Evolutionary conservation across 1,140 invertebrate species (phyloP).

Genomic region (Ditylenchus dipsaci): DNA sequence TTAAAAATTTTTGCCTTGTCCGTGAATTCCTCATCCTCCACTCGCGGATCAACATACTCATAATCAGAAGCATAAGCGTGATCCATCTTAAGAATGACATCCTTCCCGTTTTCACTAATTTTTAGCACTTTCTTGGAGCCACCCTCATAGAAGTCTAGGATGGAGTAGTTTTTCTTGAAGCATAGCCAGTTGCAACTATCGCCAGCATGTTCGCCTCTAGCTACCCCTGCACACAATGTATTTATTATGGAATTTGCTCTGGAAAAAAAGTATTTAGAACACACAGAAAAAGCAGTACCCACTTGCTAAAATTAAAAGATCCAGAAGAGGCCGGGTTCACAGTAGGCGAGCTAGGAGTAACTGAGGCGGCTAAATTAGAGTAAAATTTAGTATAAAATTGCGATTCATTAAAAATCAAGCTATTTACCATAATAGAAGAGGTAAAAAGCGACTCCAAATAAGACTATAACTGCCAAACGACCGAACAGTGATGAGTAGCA

Average conservation of each 20-base stretch:
- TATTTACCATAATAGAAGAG: slow-evolving; percentile 16
- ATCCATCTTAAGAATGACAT: slow-evolving; percentile 43
- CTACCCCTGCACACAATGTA: slow-evolving; percentile 40
- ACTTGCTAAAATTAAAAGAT: slow-evolving; percentile 20
- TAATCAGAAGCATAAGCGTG: slow-evolving; percentile 30
- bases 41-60: slow-evolving; percentile 33
- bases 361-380: not conserved
- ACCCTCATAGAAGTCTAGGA: slow-evolving; percentile 51
- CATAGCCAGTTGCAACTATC: slow-evolving; percentile 48
- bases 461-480: not conserved
- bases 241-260: slow-evolving; percentile 45
- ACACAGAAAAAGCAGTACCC: slow-evolving; percentile 15
- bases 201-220: slow-evolving; percentile 35
- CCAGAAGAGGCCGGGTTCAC: slow-evolving; percentile 2
- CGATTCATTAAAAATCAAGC: not conserved
- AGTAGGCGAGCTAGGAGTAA: not conserved
- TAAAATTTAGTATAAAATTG: too few species aligned
- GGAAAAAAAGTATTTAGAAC: slow-evolving; percentile 10
- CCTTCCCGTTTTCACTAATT: slow-evolving; percentile 26
- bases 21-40: slow-evolving; percentile 45
- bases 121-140: slow-evolving; percentile 47
- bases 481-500: not conserved
- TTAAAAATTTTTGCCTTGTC: slow-evolving; percentile 39
- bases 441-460: slow-evolving; percentile 11
- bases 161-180: slow-evolving; percentile 37